Base-by-base conservation (phyloP, 2,888 invertebrate genomes). In the Hedychridium roseum region DNA sequence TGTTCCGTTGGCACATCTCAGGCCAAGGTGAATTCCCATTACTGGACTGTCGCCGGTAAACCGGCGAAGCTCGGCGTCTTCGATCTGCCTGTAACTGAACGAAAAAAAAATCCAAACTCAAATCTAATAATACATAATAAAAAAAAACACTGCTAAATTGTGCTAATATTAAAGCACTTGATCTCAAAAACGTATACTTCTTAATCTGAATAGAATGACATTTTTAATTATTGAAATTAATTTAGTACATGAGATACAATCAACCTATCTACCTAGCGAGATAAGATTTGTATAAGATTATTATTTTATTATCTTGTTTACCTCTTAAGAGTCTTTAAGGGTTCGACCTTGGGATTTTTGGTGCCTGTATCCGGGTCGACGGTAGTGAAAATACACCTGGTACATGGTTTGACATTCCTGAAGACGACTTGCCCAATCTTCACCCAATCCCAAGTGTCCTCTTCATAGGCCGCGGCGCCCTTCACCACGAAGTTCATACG, bases 401-500 rank as follows among this genome's bases (percentile, higher is more conserved):
- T 82, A 66, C 89, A 89, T 0, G 87, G 86, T 69, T 86, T 87
- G 14, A 88, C 78, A 50, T 85, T 82, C 69, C 86, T 83, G 66
- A 89, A 86, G 36, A 86, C 64, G 7, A 84, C 83, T 3, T 84
- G 79, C 3, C 89, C 88, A 42, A 91, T 87, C 72, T 85, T 86
- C 2, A 90, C 73, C 80, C 86, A 90, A 43, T 85, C 83, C 89
- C 90, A 91, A 3, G 80, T 74, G 64, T 91, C 90, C 74, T 91
- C 89, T 1, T 83, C 87, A 63, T 83, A 87, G 0, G 88, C 75
- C 34, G 78, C 64, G 1, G 83, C 81, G 0, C 84, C 85, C 44
- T 83, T 80, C 2, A 91, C 76, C 3, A 89, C 80, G 62, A 91
- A 88, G 74, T 89, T 90, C 0, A 87, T 86, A 32, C 91, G 82